Evolutionary conservation across 2,888 invertebrate genomes (phyloP), one percentile per base, ranked within the genome.

Genomic region (Tenthredo scrophulariae): DNA sequence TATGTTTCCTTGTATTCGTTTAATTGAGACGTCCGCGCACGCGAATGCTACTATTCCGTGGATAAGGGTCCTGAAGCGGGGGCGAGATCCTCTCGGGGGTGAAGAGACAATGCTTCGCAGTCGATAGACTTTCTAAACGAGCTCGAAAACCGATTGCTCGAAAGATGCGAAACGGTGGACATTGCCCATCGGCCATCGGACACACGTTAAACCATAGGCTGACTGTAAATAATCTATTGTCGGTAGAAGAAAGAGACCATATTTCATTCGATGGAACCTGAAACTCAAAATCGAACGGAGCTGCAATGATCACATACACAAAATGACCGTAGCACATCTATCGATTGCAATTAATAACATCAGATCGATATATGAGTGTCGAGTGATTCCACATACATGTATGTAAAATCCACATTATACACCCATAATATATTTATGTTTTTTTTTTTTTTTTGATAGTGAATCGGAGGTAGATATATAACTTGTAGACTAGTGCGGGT

Each of bases 11-110:
- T 91, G 92, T 92, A 92, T 90, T 90, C 92, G 91, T 92, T 93
- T 93, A 93, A 93, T 93, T 93, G 92, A 93, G 92, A 92, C 92
- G 92, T 93, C 91, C 92, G 90, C 90, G 92, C 91, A 33, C 67
- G 62, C 80, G 43, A 67, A 43, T 70, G 67, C 67, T 65, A 46
- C 67, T 67, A 13, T 83, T 83, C 26, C 46, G 46, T 67, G 70
- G 13, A 29, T 15, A 43, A 70, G 83, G 83, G 50, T 37, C 62
- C 13, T 29, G 46, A 26, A 9, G 9, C 43, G 67, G 67, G 80
- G 65, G 50, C 33, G 40, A 80, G 22, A 18, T 43, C 26, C 22
- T 80, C 80, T 40, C 62, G 33, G 40, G 40, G 77, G 62, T 50
- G 37, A 67, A 26, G 18, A 83, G 83, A 83, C 83, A 83, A 83